Percentiles rank a stretch among this genome's conserved stretches.
phyloP scores from a whole-genome alignment of 2,888 invertebrate species.

The Boloria euphrosyne region DNA sequence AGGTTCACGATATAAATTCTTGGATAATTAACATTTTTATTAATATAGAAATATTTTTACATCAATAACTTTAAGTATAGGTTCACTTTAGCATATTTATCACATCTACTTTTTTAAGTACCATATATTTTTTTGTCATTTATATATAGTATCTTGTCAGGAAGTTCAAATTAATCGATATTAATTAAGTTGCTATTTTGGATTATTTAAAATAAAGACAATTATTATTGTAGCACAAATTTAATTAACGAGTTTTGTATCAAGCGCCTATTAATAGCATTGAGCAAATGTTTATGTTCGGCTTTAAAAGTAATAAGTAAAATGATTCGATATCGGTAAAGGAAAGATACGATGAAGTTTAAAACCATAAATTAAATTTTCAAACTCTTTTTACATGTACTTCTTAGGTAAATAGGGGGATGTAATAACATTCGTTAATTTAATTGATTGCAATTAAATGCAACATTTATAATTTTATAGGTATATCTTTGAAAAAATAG shows the following conservation, averaged over 20 bases:
- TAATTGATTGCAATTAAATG: no score
- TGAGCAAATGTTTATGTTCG: slow-evolving; percentile 16
- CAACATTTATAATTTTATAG: no score
- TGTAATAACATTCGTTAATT: no score
- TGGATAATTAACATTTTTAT: no score
- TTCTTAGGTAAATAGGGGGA: no score
- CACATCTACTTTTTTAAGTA: background rate
- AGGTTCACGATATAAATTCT: no score
- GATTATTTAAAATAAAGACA: background rate
- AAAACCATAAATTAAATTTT: no score
- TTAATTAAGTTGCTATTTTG: slow-evolving; percentile 3
- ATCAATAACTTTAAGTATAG: no score
- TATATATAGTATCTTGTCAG: background rate
- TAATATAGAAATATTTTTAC: no score
- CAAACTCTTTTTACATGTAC: no score
- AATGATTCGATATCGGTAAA: background rate
- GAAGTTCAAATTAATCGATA: background rate
- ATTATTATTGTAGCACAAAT: background rate
- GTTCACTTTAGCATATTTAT: no score
- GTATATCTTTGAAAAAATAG: no score
- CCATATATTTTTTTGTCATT: background rate
- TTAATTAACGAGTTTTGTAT: background rate
- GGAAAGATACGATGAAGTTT: background rate
- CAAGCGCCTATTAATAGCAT: slow-evolving; percentile 22
- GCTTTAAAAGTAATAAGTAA: slow-evolving; percentile 17